Percentiles rank a stretch among this genome's conserved stretches.
Evolutionary conservation across 2,113 vertebrate genomes (phyloP).

Genomic region (Tupaia tana): DNA sequence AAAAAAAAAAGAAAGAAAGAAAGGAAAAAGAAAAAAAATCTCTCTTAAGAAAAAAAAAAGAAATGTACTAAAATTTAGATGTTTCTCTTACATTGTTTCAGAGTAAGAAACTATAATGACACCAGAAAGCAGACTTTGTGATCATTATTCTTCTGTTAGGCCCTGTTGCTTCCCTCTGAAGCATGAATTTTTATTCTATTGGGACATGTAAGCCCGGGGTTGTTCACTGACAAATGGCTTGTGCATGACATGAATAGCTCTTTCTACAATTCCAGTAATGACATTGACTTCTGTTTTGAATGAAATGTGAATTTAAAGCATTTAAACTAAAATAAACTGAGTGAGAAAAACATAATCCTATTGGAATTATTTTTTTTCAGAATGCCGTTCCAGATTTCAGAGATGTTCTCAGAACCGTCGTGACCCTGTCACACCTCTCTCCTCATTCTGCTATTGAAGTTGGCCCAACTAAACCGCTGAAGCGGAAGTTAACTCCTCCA

Average conservation of each 20-base stretch:
- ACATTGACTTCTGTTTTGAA: constrained; percentile 3
- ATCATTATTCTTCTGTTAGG: neutral
- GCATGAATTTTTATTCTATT: neutral
- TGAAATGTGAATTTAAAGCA: constrained; percentile 3
- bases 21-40: no score
- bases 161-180: neutral
- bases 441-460: neutral
- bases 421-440: neutral
- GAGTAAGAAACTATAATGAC: neutral
- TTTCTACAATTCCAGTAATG: neutral
- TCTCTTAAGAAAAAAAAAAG: neutral
- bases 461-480: fast-evolving
- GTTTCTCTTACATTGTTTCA: neutral
- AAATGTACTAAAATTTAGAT: neutral
- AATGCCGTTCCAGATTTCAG: neutral
- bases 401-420: neutral
- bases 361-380: neutral
- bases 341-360: neutral
- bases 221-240: neutral
- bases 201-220: neutral
- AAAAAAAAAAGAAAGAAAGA: no score
- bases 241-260: neutral
- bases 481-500: neutral
- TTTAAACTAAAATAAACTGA: neutral
- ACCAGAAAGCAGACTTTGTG: neutral